A percentile compares a stretch with the other conserved stretches of the same genome.
Evolutionary conservation across 2,797 vertebrate genomes (phyloP).

Genomic region (Spinus olivaceus): DNA sequence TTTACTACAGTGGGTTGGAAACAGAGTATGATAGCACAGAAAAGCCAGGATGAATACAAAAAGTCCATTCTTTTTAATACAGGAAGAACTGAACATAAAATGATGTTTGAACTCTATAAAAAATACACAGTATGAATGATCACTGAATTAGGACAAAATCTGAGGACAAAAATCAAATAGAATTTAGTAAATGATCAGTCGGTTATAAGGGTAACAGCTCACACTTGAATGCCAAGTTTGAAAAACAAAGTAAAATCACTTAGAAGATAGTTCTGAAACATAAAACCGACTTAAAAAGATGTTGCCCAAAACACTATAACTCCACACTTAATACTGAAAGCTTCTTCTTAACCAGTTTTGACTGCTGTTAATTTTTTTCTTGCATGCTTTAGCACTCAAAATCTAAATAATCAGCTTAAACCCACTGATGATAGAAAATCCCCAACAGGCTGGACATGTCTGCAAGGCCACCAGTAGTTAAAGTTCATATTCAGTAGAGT

Average conservation of each 20-base stretch:
- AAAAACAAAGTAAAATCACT: neutral
- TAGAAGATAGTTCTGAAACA: neutral
- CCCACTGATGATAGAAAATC: neutral
- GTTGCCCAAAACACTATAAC: neutral
- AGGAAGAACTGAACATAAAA: neutral
- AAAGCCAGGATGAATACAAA: neutral
- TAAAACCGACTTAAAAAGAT: neutral
- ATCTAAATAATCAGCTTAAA: neutral
- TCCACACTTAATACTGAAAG: neutral
- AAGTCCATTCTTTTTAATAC: neutral
- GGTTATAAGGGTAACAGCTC: neutral
- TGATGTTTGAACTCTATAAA: neutral
- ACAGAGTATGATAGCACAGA: neutral
- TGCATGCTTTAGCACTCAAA: neutral
- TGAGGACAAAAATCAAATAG: neutral
- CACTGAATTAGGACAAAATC: neutral
- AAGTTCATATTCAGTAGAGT: neutral
- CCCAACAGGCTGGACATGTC: neutral
- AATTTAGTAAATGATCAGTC: neutral
- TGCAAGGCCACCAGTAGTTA: neutral
- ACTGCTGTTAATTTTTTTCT: neutral
- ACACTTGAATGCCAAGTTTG: rapidly evolving
- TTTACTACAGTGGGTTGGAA: neutral
- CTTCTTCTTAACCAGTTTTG: neutral
- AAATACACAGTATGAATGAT: neutral